Percentiles rank a stretch among this genome's conserved stretches.
Conservation (phyloP, 2,797 vertebrate genomes). For the Lutjanus campechanus region DNA sequence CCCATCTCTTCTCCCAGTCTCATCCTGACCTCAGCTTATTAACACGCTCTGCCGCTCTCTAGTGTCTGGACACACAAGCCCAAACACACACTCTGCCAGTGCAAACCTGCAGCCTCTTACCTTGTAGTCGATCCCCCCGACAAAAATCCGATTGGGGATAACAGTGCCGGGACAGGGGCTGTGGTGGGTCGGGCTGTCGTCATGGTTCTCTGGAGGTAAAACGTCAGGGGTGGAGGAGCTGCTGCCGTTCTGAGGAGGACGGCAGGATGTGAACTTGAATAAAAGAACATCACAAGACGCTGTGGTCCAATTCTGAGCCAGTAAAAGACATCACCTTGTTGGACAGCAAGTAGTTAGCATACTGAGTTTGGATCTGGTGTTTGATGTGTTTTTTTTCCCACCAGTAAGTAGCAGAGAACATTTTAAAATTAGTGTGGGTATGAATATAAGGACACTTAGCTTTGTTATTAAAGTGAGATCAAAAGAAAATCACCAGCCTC, state of each 20-base stretch:
- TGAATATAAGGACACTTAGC: too few species aligned
- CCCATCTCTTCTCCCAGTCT: too few species aligned
- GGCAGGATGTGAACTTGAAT: conserved; percentile 50
- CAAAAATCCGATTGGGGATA: conserved; percentile 92
- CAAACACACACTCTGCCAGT: not conserved
- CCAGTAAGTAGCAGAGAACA: too few species aligned
- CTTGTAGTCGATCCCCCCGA: conserved; percentile 89
- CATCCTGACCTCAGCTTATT: too few species aligned
- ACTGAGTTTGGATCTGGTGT: too few species aligned
- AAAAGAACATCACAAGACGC: not conserved
- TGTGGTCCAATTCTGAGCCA: too few species aligned
- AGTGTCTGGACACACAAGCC: not conserved
- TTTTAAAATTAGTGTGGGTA: too few species aligned
- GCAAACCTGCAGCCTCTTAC: conserved; percentile 69
- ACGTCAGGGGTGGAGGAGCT: conserved; percentile 79
- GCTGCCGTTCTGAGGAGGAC: conserved; percentile 81
- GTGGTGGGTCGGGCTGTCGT: conserved; percentile 25
- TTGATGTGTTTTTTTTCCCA: too few species aligned
- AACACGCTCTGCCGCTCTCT: conserved; percentile 22
- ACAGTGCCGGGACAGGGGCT: conserved; percentile 80
- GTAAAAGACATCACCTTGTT: not conserved
- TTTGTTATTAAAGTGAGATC: too few species aligned
- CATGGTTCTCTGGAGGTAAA: conserved; percentile 70
- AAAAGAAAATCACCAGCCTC: too few species aligned
- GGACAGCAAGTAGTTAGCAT: too few species aligned